phyloP scores from a whole-genome alignment of 2,113 vertebrate genomes.

The Notothenia coriiceps region DNA sequence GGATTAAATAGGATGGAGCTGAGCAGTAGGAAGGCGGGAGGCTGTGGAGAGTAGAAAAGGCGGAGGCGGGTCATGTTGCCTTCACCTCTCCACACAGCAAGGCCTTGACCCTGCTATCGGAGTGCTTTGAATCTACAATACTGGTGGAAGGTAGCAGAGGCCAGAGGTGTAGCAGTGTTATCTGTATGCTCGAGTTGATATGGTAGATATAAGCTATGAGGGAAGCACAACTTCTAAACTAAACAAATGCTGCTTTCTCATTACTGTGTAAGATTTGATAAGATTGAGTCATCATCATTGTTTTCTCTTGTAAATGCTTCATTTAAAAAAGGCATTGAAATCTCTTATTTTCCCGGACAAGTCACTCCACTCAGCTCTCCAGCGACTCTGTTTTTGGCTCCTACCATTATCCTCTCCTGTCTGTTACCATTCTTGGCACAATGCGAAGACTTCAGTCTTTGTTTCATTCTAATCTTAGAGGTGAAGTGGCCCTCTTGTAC shows the following conservation, averaged over 20 bases:
- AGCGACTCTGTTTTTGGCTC: conserved; percentile 57
- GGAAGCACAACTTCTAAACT: conserved; percentile 20
- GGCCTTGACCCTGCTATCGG: conserved; percentile 65
- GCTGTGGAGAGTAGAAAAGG: conserved; percentile 38
- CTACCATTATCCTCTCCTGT: conserved; percentile 33
- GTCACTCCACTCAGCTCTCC: conserved; percentile 58
- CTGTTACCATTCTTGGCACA: conserved; percentile 67
- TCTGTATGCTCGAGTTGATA: conserved; percentile 49
- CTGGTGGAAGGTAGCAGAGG: conserved; percentile 49
- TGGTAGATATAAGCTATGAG: conserved; percentile 9
- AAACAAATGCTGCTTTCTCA: neutral
- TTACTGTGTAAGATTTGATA: neutral
- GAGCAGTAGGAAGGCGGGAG: conserved; percentile 24
- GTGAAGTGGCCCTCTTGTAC: conserved; percentile 79
- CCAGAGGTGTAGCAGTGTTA: conserved; percentile 48
- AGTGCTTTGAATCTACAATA: conserved; percentile 59
- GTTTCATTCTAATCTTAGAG: conserved; percentile 74
- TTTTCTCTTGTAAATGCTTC: conserved; percentile 3
- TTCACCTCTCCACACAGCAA: conserved; percentile 67
- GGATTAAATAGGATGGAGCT: conserved; percentile 56
- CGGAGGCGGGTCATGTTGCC: conserved; percentile 67
- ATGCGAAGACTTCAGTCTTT: conserved; percentile 70
- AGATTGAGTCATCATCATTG: conserved; percentile 16
- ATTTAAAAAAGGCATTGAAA: conserved; percentile 14
- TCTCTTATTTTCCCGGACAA: conserved; percentile 25